Percentiles rank a stretch among this genome's conserved stretches.
Evolutionary conservation across 2,113 vertebrate species (phyloP).

Genomic region (Cinclus mexicanus): DNA sequence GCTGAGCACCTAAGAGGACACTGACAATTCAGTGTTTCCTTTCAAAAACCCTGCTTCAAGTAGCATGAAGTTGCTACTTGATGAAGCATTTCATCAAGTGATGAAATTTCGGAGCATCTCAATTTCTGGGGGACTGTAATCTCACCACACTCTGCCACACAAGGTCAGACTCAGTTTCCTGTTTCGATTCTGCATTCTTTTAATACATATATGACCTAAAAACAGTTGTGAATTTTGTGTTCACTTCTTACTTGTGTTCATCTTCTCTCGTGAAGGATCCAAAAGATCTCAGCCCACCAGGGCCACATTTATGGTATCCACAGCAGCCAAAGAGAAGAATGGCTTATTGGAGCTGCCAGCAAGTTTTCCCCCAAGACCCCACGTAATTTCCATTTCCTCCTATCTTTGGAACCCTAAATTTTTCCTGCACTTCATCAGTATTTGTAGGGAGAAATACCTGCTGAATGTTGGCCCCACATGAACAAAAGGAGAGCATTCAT

Average conservation of each 20-base stretch:
- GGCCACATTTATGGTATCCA: not conserved
- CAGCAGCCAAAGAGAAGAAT: not conserved
- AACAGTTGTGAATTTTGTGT: not conserved
- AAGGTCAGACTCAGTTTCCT: not conserved
- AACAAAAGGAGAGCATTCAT: not conserved
- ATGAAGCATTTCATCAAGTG: not conserved
- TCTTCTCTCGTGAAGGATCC: accelerated
- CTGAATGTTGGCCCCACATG: accelerated
- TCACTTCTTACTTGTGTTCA: not conserved
- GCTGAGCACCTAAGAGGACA: not conserved
- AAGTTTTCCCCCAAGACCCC: not conserved
- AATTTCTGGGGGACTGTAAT: not conserved
- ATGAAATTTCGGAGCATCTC: not conserved
- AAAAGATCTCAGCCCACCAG: not conserved
- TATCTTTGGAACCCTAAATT: not conserved
- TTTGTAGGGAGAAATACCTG: not conserved
- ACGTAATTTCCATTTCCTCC: not conserved
- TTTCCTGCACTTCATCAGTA: not conserved
- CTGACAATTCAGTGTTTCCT: not conserved
- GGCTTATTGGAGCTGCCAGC: not conserved
- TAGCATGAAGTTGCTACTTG: not conserved
- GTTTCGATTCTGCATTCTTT: not conserved
- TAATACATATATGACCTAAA: not conserved
- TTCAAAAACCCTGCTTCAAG: not conserved
- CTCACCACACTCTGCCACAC: not conserved